These are phyloP conservation scores for Xyrauchen texanus DNA, from an alignment of 2,113 vertebrate genomes.

Conservation along the genomic window DNA sequence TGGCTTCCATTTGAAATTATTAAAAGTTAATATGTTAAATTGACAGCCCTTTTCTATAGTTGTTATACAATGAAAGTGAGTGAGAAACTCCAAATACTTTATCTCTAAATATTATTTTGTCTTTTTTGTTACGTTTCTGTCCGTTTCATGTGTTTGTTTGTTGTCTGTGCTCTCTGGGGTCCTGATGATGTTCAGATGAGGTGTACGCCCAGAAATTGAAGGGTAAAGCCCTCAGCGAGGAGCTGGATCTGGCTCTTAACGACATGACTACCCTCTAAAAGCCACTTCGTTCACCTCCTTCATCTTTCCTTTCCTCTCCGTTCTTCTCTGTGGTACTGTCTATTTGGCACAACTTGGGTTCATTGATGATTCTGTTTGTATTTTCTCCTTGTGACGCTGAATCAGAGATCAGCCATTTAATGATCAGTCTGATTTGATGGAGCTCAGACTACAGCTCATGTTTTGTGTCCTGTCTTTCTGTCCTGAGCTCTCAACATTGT, in stretches of 20 bases:
- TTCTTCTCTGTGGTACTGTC: slow-evolving; percentile 18
- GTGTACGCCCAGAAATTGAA: slow-evolving; percentile 99
- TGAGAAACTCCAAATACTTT: too few species aligned
- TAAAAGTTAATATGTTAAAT: too few species aligned
- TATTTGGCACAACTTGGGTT: slow-evolving; percentile 28
- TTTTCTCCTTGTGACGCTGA: slow-evolving; percentile 14
- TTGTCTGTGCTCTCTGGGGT: not conserved
- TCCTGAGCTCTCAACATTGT: slow-evolving; percentile 6
- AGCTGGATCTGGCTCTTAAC: slow-evolving; percentile 96
- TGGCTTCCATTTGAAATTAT: too few species aligned
- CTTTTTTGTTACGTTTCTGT: not conserved
- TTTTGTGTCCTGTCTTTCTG: slow-evolving; percentile 11
- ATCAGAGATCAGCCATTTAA: not conserved
- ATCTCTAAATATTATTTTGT: not conserved
- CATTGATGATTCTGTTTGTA: slow-evolving; percentile 18
- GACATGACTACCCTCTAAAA: slow-evolving; percentile 94
- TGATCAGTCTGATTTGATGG: too few species aligned
- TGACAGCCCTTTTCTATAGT: too few species aligned
- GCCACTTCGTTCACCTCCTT: slow-evolving; percentile 25
- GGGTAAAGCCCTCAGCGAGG: slow-evolving; percentile 98
- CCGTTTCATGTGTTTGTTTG: slow-evolving; percentile 37
- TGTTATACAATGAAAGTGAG: too few species aligned
- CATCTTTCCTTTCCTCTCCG: slow-evolving; percentile 27
- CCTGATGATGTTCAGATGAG: slow-evolving; percentile 79
- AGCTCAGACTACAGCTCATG: not conserved